Percentiles rank a stretch among this genome's conserved stretches.
These are phyloP conservation scores for Cheumatopsyche charites DNA, from an alignment of 1,140 invertebrate genomes.

Conservation along the genomic window DNA sequence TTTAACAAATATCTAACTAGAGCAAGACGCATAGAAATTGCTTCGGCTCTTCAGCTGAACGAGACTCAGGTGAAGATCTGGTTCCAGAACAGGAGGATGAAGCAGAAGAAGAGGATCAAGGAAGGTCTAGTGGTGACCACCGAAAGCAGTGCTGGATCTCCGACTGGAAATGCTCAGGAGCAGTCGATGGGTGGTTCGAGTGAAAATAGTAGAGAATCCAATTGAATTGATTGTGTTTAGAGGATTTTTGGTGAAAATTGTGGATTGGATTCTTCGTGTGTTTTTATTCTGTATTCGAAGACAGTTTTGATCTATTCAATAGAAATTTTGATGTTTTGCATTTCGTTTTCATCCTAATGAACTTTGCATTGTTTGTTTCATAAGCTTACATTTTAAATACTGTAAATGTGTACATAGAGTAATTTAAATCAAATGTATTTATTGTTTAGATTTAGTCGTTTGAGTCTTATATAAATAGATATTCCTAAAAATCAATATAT, in stretches of 20 bases:
- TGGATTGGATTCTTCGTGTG: too few relatives aligned
- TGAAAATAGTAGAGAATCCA: conserved; percentile 68
- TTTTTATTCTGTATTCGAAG: too few relatives aligned
- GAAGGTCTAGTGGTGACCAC: conserved; percentile 73
- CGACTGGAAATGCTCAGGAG: conserved; percentile 52
- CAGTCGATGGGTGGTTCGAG: conserved; percentile 58
- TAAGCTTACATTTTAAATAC: neutral
- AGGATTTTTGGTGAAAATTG: too few relatives aligned
- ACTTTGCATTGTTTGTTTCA: neutral
- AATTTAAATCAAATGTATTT: conserved; percentile 14
- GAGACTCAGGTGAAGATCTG: conserved; percentile 94
- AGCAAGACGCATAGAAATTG: conserved; percentile 96
- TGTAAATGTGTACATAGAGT: conserved; percentile 14
- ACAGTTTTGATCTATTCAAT: too few relatives aligned
- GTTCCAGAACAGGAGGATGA: conserved; percentile 94
- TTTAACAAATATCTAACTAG: conserved; percentile 99
- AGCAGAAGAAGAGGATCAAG: conserved; percentile 92
- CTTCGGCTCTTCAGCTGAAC: conserved; percentile 92
- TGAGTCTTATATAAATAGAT: neutral
- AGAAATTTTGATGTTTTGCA: too few relatives aligned
- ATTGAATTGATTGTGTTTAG: conserved; percentile 52
- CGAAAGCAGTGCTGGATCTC: conserved; percentile 52
- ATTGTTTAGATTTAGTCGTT: neutral
- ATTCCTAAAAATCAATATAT: neutral
- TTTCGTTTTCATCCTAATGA: neutral